These are phyloP conservation scores for Acholoe squamosa DNA, from an alignment of 2,888 invertebrate genomes.

Conservation along the genomic window DNA sequence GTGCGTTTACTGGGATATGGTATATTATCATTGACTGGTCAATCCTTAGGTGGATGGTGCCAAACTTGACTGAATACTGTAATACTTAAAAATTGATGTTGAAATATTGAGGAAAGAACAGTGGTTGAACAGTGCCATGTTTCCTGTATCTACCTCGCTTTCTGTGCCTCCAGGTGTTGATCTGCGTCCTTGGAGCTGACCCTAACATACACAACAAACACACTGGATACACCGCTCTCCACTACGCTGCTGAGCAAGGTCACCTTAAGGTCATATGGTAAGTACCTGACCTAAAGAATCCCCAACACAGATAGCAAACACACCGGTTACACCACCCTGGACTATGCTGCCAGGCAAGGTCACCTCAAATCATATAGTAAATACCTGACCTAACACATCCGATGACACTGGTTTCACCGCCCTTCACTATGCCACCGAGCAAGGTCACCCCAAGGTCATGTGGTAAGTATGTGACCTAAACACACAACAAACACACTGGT, in stretches of 20 bases:
- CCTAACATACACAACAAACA: neutral
- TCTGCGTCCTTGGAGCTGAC: conserved; percentile 33
- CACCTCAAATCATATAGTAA: neutral
- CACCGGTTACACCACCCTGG: neutral
- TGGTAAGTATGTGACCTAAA: too few species aligned
- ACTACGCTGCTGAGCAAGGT: neutral
- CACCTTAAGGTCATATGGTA: neutral
- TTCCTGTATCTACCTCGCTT: too few species aligned
- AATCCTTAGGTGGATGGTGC: too few species aligned
- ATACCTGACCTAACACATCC: too few species aligned
- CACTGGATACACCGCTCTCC: neutral
- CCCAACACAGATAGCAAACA: neutral
- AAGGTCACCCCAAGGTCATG: neutral
- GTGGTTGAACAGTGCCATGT: too few species aligned
- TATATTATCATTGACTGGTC: too few species aligned
- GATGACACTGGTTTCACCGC: neutral
- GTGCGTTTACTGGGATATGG: too few species aligned
- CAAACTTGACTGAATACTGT: too few species aligned
- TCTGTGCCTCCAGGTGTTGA: conserved; percentile 41
- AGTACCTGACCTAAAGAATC: too few species aligned
- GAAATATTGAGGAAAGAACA: too few species aligned
- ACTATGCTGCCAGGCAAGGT: neutral
- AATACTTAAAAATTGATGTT: too few species aligned
- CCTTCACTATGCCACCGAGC: neutral
- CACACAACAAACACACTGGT: too few species aligned